Evolutionary conservation across 2,113 vertebrate genomes (phyloP), one percentile per base, ranked within the genome.

Genomic region (Albula goreensis): DNA sequence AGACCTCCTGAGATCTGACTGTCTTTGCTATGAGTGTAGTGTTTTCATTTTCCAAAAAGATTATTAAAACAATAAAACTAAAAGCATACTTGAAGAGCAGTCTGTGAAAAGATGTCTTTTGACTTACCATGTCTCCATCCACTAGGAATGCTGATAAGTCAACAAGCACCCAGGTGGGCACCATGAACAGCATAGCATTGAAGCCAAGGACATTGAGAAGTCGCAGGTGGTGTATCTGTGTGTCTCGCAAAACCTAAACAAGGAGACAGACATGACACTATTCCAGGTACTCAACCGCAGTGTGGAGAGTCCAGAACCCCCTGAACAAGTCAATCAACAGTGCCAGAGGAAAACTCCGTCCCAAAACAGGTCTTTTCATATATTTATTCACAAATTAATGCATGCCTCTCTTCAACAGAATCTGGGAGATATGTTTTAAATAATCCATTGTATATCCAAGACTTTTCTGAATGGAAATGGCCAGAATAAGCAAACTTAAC

Each of bases 131-230:
- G 89, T 99, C 97, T 41, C 96, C 97, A 84, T 98, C 96, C 1
- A 99, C 96, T 41, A 99, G 94, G 93, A 99, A 99, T 31, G 97
- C 92, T 0, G 98, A 97, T 48, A 99, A 96, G 90, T 99, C 98
- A 12, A 99, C 96, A 87, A 99, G 93, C 41, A 99, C 95, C 98
- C 98, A 99, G 0, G 98, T 99, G 25, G 98, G 98, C 88, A 99
- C 94, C 98, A 99, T 99, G 92, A 99, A 99, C 90, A 99, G 95
- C 15, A 99, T 93, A 0, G 98, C 98, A 0, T 99, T 97, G 89
- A 98, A 99, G 63, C 98, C 98, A 0, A 99, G 94, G 53, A 98
- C 96, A 93, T 98, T 99, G 85, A 99, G 96, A 50, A 99, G 90
- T 50, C 97, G 94, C 13, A 99, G 94, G 13, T 99, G 98, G 86